Percentiles rank a stretch among this genome's conserved stretches.
phyloP scores from a whole-genome alignment of 2,888 invertebrate species.

The Acanthococcus lagerstroemiae region DNA sequence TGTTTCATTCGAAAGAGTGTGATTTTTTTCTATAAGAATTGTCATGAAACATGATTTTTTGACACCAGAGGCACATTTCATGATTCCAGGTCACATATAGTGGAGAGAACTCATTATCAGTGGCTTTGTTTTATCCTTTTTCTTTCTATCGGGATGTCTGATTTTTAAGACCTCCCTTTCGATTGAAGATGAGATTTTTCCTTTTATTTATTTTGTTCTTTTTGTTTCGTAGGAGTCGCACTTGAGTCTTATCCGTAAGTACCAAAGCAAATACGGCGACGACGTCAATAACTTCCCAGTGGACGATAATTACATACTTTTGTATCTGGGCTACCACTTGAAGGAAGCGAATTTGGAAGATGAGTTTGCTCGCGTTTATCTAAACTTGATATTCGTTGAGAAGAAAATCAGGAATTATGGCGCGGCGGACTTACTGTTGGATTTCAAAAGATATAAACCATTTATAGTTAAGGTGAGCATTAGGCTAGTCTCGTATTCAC shows the following conservation, averaged over 20 bases:
- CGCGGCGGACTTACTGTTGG: constrained; percentile 57
- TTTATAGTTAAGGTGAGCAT: constrained; percentile 43
- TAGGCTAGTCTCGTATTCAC: no score
- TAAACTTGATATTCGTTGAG: constrained; percentile 59
- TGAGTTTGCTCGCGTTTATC: constrained; percentile 52
- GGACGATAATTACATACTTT: constrained; percentile 62
- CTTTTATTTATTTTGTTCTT: constrained; percentile 8
- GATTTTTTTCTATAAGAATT: no score
- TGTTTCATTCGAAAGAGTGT: no score
- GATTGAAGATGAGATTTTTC: not conserved
- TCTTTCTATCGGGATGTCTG: no score
- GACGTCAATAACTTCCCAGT: constrained; percentile 50
- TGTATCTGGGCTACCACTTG: constrained; percentile 61
- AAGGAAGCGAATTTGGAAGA: constrained; percentile 47
- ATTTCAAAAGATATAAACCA: constrained; percentile 53
- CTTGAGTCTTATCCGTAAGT: constrained; percentile 50
- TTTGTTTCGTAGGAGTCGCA: constrained; percentile 47
- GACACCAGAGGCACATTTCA: no score
- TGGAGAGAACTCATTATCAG: no score
- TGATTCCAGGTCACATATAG: no score
- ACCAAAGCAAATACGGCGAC: constrained; percentile 45
- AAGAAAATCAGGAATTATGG: constrained; percentile 59
- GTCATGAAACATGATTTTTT: no score
- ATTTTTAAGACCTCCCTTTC: no score
- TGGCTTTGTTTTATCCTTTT: no score